Evolutionary conservation across 2,797 vertebrate genomes (phyloP).

Genomic region (Dicrostonyx torquatus): DNA sequence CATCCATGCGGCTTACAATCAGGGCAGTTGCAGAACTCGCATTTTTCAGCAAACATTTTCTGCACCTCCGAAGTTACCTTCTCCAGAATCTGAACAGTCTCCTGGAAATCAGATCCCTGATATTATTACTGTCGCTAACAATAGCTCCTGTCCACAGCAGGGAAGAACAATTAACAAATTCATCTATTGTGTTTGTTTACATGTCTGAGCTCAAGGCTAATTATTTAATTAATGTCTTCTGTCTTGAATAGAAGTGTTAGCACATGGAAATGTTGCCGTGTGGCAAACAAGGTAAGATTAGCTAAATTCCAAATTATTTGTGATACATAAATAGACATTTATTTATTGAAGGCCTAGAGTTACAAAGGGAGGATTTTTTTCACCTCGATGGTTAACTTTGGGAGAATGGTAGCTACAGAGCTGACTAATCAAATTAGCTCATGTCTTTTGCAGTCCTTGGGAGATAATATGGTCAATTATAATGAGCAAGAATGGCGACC

Average conservation of each 20-base stretch:
- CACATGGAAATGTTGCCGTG: conserved; percentile 61
- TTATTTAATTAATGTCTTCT: conserved; percentile 82
- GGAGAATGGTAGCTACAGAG: neutral
- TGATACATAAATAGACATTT: conserved; percentile 37
- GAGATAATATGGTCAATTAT: neutral
- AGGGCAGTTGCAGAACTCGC: neutral
- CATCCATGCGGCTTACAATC: neutral
- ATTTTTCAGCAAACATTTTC: neutral
- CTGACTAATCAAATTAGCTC: conserved; percentile 29
- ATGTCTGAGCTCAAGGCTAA: conserved; percentile 77
- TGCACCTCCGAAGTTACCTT: conserved; percentile 2
- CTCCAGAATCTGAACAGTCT: conserved; percentile 28
- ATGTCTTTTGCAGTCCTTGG: neutral
- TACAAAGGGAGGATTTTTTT: conserved; percentile 25
- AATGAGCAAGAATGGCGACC: neutral
- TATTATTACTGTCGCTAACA: conserved; percentile 77
- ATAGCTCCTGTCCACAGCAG: conserved; percentile 78
- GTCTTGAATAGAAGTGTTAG: conserved; percentile 71
- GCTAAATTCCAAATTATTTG: conserved; percentile 62
- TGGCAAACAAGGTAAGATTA: conserved; percentile 67
- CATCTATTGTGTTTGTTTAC: conserved; percentile 79
- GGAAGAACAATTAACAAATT: conserved; percentile 80
- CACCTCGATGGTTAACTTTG: conserved; percentile 35
- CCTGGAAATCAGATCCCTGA: conserved; percentile 63
- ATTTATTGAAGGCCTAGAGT: conserved; percentile 40